A percentile compares a stretch with the other conserved stretches of the same genome.
These are phyloP conservation scores for Caenorhabditis sp. DNA, from an alignment of 2,888 invertebrate species.

Conservation along the genomic window DNA sequence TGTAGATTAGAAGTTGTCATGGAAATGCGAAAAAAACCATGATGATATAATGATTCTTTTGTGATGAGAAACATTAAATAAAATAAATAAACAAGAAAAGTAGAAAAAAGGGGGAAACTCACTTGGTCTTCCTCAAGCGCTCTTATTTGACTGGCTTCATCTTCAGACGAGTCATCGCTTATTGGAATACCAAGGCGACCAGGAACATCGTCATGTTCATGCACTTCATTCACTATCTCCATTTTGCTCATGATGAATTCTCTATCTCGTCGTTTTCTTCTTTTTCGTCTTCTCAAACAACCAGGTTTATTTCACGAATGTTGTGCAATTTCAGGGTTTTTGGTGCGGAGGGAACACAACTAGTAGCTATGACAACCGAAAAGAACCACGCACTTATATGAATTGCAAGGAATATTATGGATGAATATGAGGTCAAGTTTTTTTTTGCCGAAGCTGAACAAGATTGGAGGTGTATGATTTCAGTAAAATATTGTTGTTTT, in stretches of 20 bases:
- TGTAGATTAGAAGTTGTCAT: slow-evolving; percentile 3
- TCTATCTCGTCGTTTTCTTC: too few relatives aligned
- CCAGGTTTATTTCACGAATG: neutral
- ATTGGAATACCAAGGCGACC: slow-evolving; percentile 18
- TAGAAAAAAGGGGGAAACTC: slow-evolving; percentile 4
- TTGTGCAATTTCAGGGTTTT: neutral
- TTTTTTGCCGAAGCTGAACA: too few relatives aligned
- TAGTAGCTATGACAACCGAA: neutral
- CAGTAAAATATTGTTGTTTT: too few relatives aligned
- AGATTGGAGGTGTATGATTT: too few relatives aligned
- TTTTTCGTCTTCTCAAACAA: neutral
- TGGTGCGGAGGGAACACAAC: neutral
- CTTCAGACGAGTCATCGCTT: slow-evolving; percentile 39
- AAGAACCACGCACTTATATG: neutral
- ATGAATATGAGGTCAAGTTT: too few relatives aligned
- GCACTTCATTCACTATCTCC: neutral
- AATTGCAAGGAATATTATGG: too few relatives aligned
- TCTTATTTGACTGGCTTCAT: slow-evolving; percentile 26
- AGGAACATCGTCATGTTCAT: neutral
- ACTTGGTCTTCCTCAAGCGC: slow-evolving; percentile 41
- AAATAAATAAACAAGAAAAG: too few relatives aligned
- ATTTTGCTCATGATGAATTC: neutral
- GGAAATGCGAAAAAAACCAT: too few relatives aligned
- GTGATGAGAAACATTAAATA: neutral
- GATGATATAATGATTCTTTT: too few relatives aligned